These are phyloP conservation scores for Oreochromis tanganicae DNA, from an alignment of 2,113 vertebrate species.

Conservation along the genomic window DNA sequence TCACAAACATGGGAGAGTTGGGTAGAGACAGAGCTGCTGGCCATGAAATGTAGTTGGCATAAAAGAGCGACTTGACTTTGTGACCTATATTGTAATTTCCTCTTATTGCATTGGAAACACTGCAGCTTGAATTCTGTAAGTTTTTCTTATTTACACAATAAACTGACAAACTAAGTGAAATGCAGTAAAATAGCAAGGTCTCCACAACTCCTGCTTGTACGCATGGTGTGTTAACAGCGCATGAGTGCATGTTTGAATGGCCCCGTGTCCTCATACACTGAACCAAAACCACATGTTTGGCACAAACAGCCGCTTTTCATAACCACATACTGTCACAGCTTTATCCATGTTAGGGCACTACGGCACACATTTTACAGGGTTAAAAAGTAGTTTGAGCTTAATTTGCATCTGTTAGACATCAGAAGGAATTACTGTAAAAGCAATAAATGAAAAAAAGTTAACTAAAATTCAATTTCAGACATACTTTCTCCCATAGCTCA, in stretches of 20 bases:
- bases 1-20: background rate
- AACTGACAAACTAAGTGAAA: background rate
- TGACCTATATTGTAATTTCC: background rate
- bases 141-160: background rate
- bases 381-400: background rate
- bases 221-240: background rate
- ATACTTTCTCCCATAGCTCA: background rate
- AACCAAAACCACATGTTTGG: conserved; percentile 39
- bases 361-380: background rate
- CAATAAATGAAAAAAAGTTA: background rate
- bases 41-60: background rate
- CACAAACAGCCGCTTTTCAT: background rate
- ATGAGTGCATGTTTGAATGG: background rate
- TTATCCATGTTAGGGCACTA: background rate
- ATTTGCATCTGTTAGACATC: background rate
- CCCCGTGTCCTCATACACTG: background rate
- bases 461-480: background rate
- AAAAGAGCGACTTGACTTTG: background rate
- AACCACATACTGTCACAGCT: background rate
- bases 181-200: background rate
- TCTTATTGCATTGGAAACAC: background rate
- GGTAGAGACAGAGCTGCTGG: background rate
- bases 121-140: background rate
- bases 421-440: background rate
- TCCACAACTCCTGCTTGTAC: background rate